Evolutionary conservation across 2,797 vertebrate genomes (phyloP), one percentile per base, ranked within the genome.

Genomic region (Enteromius argenteus): DNA sequence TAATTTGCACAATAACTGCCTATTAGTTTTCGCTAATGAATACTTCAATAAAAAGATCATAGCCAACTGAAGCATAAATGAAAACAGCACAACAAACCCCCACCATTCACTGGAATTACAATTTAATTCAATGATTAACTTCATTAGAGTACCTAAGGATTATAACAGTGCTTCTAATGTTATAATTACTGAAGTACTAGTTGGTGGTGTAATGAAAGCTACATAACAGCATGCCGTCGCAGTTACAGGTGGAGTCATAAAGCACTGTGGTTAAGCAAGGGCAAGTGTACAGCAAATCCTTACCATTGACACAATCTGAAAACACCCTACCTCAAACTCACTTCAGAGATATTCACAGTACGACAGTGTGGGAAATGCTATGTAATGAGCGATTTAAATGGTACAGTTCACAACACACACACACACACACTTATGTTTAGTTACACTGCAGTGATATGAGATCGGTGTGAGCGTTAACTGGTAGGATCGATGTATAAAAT

Each of bases 261-360:
- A 84, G 82, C 82, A 62, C 82, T 77, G 81, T 69, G 72, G 44
- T 76, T 76, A 75, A 83, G 81, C 81, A 56, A 73, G 72, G 60
- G 60, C 62, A 58, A 58, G 46, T 19, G 39, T 23, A 83, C 81
- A 83, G 62, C 72, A 77, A 69, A 83, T 35, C 81, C 80, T 83
- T 11, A 56, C 44, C 32, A 75, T 49, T 19, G 32, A 73, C 68
- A 60, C 58, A 64, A 78, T 46, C 64, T 39, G 42, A 62, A 46
- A 19, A 66, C 60, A 19, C 13, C 30, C 71, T 15, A 49, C 44
- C 56, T 60, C 51, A 60, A 62, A 56, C 62, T 23, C 78, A n/a
- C 58, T 51, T 49, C 10, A 39, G 10, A 80, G 1, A 27, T 39
- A 69, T 66, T 78, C 64, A 68, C 46, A 53, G 30, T 53, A 68